phyloP scores from a whole-genome alignment of 2,797 vertebrate species.

The Acipenser transmontanus region DNA sequence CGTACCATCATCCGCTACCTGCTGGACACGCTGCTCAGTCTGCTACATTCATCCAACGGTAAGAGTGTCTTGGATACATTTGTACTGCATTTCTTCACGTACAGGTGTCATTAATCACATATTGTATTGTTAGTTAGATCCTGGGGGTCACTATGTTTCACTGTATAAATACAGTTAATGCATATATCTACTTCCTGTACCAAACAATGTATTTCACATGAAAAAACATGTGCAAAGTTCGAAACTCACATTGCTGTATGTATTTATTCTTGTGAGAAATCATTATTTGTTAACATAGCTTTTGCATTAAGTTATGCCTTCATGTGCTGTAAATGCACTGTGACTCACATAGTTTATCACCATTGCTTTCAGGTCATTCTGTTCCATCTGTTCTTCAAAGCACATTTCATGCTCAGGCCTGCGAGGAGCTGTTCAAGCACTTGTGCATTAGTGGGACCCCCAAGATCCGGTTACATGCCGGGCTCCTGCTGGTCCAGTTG shows the following conservation, averaged over 20 bases:
- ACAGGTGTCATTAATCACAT: neutral
- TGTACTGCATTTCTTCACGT: constrained; percentile 7
- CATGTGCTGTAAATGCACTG: too few species aligned
- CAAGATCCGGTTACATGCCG: constrained; percentile 89
- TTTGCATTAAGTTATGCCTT: too few species aligned
- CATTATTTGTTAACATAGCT: too few species aligned
- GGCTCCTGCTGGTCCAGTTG: constrained; percentile 89
- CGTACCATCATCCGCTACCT: constrained; percentile 93
- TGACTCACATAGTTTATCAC: too few species aligned
- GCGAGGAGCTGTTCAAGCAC: constrained; percentile 97
- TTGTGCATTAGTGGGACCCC: constrained; percentile 96
- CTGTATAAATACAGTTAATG: too few species aligned
- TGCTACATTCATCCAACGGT: constrained; percentile 93
- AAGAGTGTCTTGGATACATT: constrained; percentile 34
- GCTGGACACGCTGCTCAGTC: constrained; percentile 91
- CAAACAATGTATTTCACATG: too few species aligned
- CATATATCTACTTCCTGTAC: too few species aligned
- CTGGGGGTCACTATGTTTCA: too few species aligned
- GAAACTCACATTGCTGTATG: too few species aligned
- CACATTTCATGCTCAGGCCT: constrained; percentile 91
- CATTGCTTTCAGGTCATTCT: constrained; percentile 71
- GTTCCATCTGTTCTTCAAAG: constrained; percentile 92
- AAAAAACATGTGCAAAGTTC: too few species aligned
- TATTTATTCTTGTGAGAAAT: too few species aligned
- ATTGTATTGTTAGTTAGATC: neutral